Evolutionary conservation across 2,797 vertebrate species (phyloP), one percentile per base, ranked within the genome.

Genomic region (Melanotaenia nigrans): DNA sequence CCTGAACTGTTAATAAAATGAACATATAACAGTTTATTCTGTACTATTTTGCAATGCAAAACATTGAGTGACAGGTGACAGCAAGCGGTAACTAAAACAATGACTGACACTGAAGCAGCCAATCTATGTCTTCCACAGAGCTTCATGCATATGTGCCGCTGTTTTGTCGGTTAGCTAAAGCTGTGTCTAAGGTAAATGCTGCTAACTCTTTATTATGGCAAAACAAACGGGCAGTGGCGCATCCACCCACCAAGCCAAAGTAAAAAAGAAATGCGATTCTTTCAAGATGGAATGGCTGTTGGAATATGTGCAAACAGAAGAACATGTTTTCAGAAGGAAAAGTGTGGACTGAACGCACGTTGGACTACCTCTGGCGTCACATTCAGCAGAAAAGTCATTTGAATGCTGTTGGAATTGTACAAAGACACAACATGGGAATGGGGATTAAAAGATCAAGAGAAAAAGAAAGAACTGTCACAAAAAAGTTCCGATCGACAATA

Each of bases 401-500:
- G 56, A 85, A 81, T 1, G 79, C 61, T 16, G 67, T 79, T 77
- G 66, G 28, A 79, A 77, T 82, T 80, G 25, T 79, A 82, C 11
- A 11, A 73, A 82, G 75, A 79, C 36, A 0, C 33, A 81, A 74
- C 61, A 61, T 65, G 68, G 58, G 66, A 79, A 4, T 4, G 56
- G 62, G 77, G 60, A 84, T 83, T 0, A 30, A 69, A 71, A 77
- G 70, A 79, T 3, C 0, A 61, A 58, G 53, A 80, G 73, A 75
- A 78, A 1, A 85, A 65, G 24, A 81, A 84, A 6, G 4, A 82
- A 40, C 58, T 71, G 65, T 35, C 10, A 24, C 30, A 40, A 53
- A 81, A 75, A 49, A 86, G 25, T 85, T 71, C 68, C 73, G 20
- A 81, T 78, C 2, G 33, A 79, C 61, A 81, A 79, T 74, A 72